phyloP scores from a whole-genome alignment of 2,888 invertebrate genomes.

The Drosophila tanythrix region DNA sequence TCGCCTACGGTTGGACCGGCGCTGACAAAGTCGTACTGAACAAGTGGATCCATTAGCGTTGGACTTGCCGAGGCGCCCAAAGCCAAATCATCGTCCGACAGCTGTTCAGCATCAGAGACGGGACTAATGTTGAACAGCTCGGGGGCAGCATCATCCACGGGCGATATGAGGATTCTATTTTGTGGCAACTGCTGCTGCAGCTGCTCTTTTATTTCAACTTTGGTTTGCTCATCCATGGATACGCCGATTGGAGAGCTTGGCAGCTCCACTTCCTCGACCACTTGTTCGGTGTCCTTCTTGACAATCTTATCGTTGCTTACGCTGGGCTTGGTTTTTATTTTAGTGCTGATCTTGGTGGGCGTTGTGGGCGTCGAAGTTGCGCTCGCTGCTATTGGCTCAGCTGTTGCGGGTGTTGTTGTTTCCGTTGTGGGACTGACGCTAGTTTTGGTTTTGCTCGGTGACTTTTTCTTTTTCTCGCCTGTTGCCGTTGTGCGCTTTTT shows the following conservation, averaged over 20 bases:
- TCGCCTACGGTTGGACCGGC: constrained; percentile 44
- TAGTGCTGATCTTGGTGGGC: constrained; percentile 41
- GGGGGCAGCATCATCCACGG: constrained; percentile 54
- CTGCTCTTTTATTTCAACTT: constrained; percentile 50
- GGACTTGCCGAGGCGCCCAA: constrained; percentile 85
- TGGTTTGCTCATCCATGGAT: constrained; percentile 48
- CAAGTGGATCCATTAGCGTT: constrained; percentile 55
- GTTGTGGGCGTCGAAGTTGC: constrained; percentile 28
- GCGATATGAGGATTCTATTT: constrained; percentile 53
- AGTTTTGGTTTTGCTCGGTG: constrained; percentile 62
- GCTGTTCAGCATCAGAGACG: constrained; percentile 79
- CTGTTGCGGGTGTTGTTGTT: constrained; percentile 3
- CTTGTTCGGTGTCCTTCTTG: constrained; percentile 11
- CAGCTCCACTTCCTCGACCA: constrained; percentile 19
- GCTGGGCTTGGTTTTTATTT: constrained; percentile 36
- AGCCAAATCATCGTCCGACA: constrained; percentile 84
- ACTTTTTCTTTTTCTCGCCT: constrained; percentile 66
- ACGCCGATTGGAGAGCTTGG: constrained; percentile 10
- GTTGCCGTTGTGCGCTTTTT: constrained; percentile 54
- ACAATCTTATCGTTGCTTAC: constrained; percentile 24
- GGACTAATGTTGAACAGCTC: constrained; percentile 81
- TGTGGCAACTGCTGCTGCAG: constrained; percentile 41
- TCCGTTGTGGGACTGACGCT: constrained; percentile 29
- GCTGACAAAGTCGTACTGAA: constrained; percentile 36
- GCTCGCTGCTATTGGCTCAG: constrained; percentile 8